Percentiles rank a stretch among this genome's conserved stretches.
These are phyloP conservation scores for Lytechinus pictus DNA, from an alignment of 35 echinoderm and acorn worm genomes.

Conservation along the genomic window DNA sequence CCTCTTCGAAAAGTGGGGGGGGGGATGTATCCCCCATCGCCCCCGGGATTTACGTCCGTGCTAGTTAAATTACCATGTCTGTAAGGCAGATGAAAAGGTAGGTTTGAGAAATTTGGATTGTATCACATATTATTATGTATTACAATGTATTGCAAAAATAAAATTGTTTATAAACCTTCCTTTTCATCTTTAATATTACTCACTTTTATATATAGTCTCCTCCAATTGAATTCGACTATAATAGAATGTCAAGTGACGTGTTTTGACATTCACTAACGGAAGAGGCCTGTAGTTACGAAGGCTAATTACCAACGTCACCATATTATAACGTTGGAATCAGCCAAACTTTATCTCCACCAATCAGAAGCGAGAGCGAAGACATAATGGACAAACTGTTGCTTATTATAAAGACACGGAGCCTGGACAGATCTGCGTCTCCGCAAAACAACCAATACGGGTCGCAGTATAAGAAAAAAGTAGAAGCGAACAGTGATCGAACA, in stretches of 20 bases:
- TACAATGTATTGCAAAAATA: too few species aligned
- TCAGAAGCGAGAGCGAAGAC: background rate
- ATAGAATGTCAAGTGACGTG: background rate
- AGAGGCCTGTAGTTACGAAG: background rate
- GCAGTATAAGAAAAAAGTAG: background rate
- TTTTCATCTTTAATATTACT: too few species aligned
- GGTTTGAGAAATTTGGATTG: too few species aligned
- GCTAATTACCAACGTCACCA: conserved; percentile 3
- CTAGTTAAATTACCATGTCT: too few species aligned
- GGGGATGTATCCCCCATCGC: too few species aligned
- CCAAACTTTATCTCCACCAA: background rate
- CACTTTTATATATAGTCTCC: too few species aligned
- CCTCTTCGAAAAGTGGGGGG: too few species aligned
- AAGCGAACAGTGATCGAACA: background rate
- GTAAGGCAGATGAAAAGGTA: too few species aligned
- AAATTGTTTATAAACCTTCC: too few species aligned
- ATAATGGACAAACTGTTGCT: background rate
- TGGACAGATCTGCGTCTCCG: background rate
- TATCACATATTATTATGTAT: too few species aligned
- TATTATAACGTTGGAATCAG: background rate
- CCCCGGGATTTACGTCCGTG: too few species aligned
- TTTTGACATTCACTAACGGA: background rate
- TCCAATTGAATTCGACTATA: too few species aligned
- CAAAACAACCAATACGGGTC: background rate
- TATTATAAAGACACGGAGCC: background rate